Evolutionary conservation across 1,140 invertebrate species (phyloP).

Genomic region (Drosophila chauvacae): DNA sequence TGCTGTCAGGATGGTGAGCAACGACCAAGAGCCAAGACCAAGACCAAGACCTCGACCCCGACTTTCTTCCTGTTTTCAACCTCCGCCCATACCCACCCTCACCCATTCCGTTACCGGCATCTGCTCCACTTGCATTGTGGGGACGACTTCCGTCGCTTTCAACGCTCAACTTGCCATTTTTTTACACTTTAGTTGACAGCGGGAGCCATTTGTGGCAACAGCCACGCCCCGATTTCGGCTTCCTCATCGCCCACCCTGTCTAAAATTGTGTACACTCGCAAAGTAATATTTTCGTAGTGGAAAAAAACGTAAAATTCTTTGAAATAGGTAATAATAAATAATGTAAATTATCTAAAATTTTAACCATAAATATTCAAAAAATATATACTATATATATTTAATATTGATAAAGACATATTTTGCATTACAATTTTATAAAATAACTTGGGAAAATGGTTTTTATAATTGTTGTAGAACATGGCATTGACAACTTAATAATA

Average conservation of each 20-base stretch:
- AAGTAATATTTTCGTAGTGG: background rate
- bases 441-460: too few species aligned
- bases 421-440: too few species aligned
- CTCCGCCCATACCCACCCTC: constrained; percentile 1
- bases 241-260: constrained; percentile 13
- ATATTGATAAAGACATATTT: too few species aligned
- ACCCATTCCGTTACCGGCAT: constrained; percentile 12
- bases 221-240: constrained; percentile 34
- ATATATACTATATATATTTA: too few species aligned
- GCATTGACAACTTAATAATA: too few species aligned
- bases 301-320: background rate
- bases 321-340: background rate
- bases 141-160: constrained; percentile 65
- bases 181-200: constrained; percentile 81
- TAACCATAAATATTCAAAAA: too few species aligned
- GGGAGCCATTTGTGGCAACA: constrained; percentile 67
- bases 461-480: too few species aligned
- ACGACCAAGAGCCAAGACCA: constrained; percentile 47
- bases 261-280: background rate
- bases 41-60: constrained; percentile 63
- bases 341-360: background rate
- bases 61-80: constrained; percentile 22
- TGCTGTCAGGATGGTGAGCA: constrained; percentile 45
- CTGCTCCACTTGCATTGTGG: constrained; percentile 56
- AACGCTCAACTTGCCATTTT: constrained; percentile 77